A percentile compares a stretch with the other conserved stretches of the same genome.
Conservation (phyloP, 2,797 vertebrate species). For the Spea hammondii region DNA sequence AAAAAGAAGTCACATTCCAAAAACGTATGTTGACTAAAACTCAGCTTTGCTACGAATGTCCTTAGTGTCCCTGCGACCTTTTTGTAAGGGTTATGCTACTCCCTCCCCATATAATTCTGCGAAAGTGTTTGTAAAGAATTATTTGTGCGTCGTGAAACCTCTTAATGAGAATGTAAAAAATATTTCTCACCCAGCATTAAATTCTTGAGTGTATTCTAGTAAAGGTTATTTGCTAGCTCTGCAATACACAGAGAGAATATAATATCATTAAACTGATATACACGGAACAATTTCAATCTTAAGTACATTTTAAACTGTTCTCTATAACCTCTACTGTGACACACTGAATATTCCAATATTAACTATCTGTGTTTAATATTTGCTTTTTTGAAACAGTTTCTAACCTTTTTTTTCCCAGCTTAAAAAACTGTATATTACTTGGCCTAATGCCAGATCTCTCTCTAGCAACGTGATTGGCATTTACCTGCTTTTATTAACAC, state of each 20-base stretch:
- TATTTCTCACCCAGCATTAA: constrained; percentile 37
- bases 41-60: no score
- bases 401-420: neutral
- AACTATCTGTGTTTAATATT: constrained; percentile 27
- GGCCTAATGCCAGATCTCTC: no score
- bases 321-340: constrained; percentile 26
- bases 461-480: no score
- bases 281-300: constrained; percentile 36
- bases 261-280: constrained; percentile 42
- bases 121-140: neutral
- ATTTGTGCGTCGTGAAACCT: constrained; percentile 18
- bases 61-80: no score
- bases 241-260: constrained; percentile 42
- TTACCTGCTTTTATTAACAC: no score
- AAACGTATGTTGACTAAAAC: no score
- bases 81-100: no score
- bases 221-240: constrained; percentile 43
- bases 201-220: constrained; percentile 26
- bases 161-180: constrained; percentile 47
- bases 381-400: constrained; percentile 3
- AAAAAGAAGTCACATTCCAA: no score
- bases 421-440: no score
- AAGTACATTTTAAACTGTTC: constrained; percentile 45
- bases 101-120: no score
- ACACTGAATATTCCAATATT: constrained; percentile 19